Conservation (phyloP, 1,140 invertebrate species). For the Drosophila mauritiana region DNA sequence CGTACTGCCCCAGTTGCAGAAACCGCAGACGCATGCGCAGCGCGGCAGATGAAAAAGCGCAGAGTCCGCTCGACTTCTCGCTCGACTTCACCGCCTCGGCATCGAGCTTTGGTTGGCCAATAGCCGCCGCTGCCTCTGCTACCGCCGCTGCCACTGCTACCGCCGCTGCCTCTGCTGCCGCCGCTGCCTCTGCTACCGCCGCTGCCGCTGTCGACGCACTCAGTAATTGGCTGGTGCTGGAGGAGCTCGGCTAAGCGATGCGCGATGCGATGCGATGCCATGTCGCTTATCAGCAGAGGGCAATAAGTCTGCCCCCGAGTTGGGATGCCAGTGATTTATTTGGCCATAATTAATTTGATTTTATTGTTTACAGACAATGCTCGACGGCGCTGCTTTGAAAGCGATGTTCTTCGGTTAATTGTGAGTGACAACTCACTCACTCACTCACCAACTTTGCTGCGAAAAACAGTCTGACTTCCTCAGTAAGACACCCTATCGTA, state of each 20-base stretch:
- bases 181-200: slow-evolving; percentile 10
- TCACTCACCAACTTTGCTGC: neutral
- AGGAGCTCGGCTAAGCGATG: slow-evolving; percentile 23
- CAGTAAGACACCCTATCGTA: neutral
- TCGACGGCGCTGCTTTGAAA: slow-evolving; percentile 11
- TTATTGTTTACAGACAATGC: slow-evolving; percentile 51
- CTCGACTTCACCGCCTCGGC: slow-evolving; percentile 62
- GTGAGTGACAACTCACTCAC: slow-evolving; percentile 10
- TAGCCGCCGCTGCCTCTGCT: slow-evolving; percentile 25
- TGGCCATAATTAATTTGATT: slow-evolving; percentile 72
- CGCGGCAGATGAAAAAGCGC: slow-evolving; percentile 1
- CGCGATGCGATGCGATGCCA: slow-evolving; percentile 1
- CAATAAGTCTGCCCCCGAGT: slow-evolving; percentile 29
- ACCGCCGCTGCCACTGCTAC: slow-evolving; percentile 5
- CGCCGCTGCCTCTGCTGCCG: neutral
- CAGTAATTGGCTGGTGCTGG: slow-evolving; percentile 20
- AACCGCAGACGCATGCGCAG: slow-evolving; percentile 42
- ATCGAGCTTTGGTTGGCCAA: slow-evolving; percentile 54
- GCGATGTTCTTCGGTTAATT: slow-evolving; percentile 6
- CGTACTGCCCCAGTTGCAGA: slow-evolving; percentile 66
- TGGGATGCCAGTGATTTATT: slow-evolving; percentile 63
- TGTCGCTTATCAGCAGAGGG: slow-evolving; percentile 36
- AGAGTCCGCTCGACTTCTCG: slow-evolving; percentile 21
- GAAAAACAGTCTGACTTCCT: neutral
- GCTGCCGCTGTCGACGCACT: slow-evolving; percentile 12